Evolutionary conservation across 2,797 vertebrate genomes (phyloP), one percentile per base, ranked within the genome.

Genomic region (Syndactyla subalaris): DNA sequence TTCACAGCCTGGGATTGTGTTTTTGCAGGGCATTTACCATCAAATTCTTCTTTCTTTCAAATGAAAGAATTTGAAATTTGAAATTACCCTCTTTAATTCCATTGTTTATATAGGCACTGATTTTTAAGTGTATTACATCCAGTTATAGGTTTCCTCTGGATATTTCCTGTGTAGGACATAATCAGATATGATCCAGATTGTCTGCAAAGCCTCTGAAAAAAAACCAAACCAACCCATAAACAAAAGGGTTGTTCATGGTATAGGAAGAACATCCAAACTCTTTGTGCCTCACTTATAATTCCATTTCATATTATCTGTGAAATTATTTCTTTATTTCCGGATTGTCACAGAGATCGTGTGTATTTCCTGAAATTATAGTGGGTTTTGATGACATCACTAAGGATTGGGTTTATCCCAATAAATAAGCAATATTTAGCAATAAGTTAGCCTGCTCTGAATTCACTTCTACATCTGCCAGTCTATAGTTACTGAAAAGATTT

Each of bases 361-460:
- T 8, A 1, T 92, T 92, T 90, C 55, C 51, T 85, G 87, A 85
- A 90, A 74, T 82, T 87, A 10, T 7, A 43, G 34, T 43, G 41
- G 26, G 49, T 87, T 51, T 89, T 85, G 36, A 73, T 94, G 80
- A 75, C 62, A 36, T 94, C 2, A 4, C 65, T 57, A 39, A 75
- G 46, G 68, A 83, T 39, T 79, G 3, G 21, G 36, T 92, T 90
- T 85, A 66, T 85, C 68, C 52, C 74, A 61, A 12, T 49, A 54
- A 24, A 26, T 26, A 29, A 61, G 27, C 52, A 59, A 13, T 85
- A 73, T 61, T 78, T 61, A 78, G 82, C 54, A 43, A 5, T 58
- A 75, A 81, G 29, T 70, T 91, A 75, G 49, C 59, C 78, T 95
- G 75, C 57, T 95, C 91, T 91, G 93, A 95, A 96, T 95, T 95